Base-by-base conservation (phyloP, 2,797 vertebrate species). In the Syngnathus acus region DNA sequence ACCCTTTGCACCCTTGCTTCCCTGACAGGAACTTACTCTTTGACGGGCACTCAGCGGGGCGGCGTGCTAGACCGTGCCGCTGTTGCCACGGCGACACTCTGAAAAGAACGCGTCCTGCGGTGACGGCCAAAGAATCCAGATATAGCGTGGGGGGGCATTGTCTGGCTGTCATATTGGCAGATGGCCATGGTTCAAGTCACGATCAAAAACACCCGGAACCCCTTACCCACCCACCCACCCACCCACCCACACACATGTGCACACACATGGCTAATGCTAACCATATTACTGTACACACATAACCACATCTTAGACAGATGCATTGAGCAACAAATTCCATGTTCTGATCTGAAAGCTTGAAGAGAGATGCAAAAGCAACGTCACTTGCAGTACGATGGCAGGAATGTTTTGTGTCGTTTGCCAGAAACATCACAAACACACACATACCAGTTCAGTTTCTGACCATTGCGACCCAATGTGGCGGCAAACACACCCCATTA, bases 81-180 rank as follows among this genome's bases (percentile, higher is more conserved):
- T 66, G 87, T 92, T 84, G 68, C 89, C 82, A 81, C 48, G 73
- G 88, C 50, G 80, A 89, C 69, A 38, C 3, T 5, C 65, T 45
- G 32, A 69, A 72, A 78, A 82, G 89, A 90, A 90, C 90, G 86
- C 60, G 69, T 81, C 84, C 88, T 74, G 82, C 60, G 62, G 84
- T 71, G 84, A 74, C 68, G 70, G 76, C 79, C 75, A 81, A 88
- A 83, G 84, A 82, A 78, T 77, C 82, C 64, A 77, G 73, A 84
- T 85, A 75, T 69, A 1, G 23, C 65, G 50, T 8, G 42, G 42
- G 42, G 42, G 59, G 54, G 66, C 66, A 78, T 87, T 86, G 78
- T 89, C 74, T 75, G 71, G 53, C 45, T 50, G 60, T 32, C 65
- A 67, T 67, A 69, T 71, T 79, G 73, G 72, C 72, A 59, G 79